phyloP scores from a whole-genome alignment of 1,140 invertebrate genomes.

The Cardiocondyla obscurior region DNA sequence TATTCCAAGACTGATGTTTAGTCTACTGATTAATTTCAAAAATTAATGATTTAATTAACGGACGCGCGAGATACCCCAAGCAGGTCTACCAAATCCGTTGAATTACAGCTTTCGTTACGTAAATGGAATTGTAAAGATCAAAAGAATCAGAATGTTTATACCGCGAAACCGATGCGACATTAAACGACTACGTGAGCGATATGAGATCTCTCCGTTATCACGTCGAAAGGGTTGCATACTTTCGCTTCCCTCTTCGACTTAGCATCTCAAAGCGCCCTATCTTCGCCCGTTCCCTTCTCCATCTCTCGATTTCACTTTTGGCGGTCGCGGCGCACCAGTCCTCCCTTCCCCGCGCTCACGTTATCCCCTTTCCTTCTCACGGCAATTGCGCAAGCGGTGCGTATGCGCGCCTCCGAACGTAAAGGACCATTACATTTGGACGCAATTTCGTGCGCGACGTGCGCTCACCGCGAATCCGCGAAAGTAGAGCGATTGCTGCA shows the following conservation, averaged over 20 bases:
- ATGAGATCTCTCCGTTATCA: neutral
- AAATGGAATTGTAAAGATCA: neutral
- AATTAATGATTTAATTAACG: neutral
- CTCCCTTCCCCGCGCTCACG: slow-evolving; percentile 20
- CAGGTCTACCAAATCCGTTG: neutral
- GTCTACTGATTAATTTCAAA: neutral
- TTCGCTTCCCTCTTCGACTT: slow-evolving; percentile 37
- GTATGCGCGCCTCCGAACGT: slow-evolving; percentile 21
- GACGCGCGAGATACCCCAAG: neutral
- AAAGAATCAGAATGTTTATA: neutral
- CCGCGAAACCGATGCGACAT: neutral
- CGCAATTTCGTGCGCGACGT: slow-evolving; percentile 40
- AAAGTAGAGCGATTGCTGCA: slow-evolving; percentile 37
- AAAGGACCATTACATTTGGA: slow-evolving; percentile 25
- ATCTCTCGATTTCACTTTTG: slow-evolving; percentile 80
- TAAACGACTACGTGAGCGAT: neutral
- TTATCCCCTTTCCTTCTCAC: slow-evolving; percentile 56
- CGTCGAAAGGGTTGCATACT: neutral
- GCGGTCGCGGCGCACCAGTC: slow-evolving; percentile 69
- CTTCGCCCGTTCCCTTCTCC: slow-evolving; percentile 65
- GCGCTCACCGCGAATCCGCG: slow-evolving; percentile 26
- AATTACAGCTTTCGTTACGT: neutral
- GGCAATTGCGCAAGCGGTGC: slow-evolving; percentile 44
- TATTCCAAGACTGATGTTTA: neutral
- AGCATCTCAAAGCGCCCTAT: slow-evolving; percentile 33